Evolutionary conservation across 2,888 invertebrate genomes (phyloP).

Genomic region (Synanthedon formicaeformis): DNA sequence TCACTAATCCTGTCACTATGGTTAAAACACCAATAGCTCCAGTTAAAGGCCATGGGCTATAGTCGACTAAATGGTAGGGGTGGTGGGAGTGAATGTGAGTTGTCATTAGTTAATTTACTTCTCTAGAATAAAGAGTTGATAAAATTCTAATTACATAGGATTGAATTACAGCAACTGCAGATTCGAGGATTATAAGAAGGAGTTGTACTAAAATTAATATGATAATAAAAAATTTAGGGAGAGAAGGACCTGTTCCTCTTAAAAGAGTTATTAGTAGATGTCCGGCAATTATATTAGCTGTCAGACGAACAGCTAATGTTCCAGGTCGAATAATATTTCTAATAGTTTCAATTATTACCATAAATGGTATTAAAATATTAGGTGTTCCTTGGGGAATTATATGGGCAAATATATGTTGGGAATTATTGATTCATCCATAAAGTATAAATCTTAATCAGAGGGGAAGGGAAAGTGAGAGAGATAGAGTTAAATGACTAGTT

Average conservation of each 20-base stretch:
- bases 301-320: constrained; percentile 77
- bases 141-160: constrained; percentile 75
- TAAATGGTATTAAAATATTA: constrained; percentile 74
- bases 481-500: constrained; percentile 74
- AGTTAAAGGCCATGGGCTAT: constrained; percentile 75
- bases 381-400: constrained; percentile 79
- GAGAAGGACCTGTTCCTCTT: constrained; percentile 37
- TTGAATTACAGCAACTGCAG: constrained; percentile 74
- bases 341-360: constrained; percentile 80
- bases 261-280: constrained; percentile 75
- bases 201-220: constrained; percentile 59
- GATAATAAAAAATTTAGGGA: constrained; percentile 28
- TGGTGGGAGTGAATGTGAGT: constrained; percentile 57
- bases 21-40: constrained; percentile 71
- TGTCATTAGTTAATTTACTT: constrained; percentile 72
- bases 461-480: constrained; percentile 70
- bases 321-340: constrained; percentile 79
- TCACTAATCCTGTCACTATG: constrained; percentile 67
- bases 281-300: constrained; percentile 83
- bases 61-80: constrained; percentile 75
- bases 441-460: constrained; percentile 76
- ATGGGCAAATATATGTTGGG: constrained; percentile 74
- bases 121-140: constrained; percentile 75
- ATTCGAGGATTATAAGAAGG: constrained; percentile 67
- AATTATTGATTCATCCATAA: constrained; percentile 73